phyloP scores from a whole-genome alignment of 2,888 invertebrate species.

The Ennomos erosarius region DNA sequence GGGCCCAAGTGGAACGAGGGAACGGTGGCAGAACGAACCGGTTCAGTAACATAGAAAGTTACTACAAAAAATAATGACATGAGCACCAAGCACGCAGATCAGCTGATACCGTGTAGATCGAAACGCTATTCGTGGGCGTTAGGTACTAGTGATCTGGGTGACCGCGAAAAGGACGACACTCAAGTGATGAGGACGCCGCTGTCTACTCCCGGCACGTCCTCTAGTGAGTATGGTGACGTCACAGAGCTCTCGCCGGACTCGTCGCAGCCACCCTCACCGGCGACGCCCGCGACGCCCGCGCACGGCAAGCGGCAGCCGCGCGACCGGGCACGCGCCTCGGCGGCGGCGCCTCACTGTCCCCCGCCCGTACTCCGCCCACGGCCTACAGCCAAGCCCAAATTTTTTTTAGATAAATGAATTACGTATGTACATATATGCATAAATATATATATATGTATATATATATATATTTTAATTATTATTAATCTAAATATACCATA shows the following conservation, averaged over 20 bases:
- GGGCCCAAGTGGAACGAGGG: constrained; percentile 3
- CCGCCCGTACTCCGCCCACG: too few species aligned
- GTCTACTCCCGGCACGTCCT: neutral
- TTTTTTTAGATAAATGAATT: too few species aligned
- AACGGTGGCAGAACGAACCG: neutral
- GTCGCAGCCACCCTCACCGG: neutral
- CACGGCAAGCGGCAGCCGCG: neutral
- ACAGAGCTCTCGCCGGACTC: neutral
- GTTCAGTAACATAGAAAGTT: neutral
- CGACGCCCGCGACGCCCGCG: neutral
- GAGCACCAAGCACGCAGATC: neutral
- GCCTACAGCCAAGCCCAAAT: too few species aligned
- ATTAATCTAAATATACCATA: too few species aligned
- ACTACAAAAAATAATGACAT: neutral
- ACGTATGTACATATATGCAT: too few species aligned
- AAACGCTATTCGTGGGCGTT: constrained; percentile 1
- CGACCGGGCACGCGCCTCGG: neutral
- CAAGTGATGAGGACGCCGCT: neutral
- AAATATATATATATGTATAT: too few species aligned
- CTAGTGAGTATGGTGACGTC: neutral
- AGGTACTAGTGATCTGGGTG: neutral
- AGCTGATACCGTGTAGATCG: neutral
- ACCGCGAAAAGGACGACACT: neutral
- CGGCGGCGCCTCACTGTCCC: too few species aligned
- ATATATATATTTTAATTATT: too few species aligned